Evolutionary conservation across 2,888 invertebrate species (phyloP), one percentile per base, ranked within the genome.

Genomic region (Netelia fuscicornis): DNA sequence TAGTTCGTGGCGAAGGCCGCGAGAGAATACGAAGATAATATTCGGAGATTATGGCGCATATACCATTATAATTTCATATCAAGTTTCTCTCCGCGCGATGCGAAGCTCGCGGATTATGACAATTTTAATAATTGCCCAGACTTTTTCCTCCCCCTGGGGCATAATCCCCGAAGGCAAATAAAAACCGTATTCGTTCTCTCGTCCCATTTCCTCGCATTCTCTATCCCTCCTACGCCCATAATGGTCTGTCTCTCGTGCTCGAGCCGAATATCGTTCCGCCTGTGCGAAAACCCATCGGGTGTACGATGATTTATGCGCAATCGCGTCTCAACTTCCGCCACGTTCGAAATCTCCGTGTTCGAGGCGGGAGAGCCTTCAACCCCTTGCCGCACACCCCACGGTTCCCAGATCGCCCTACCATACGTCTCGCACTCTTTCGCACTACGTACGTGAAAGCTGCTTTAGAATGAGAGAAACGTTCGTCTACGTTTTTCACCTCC

Each of bases 241-340:
- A 62, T 62, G 23, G n/a, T 17, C 20, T 20, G 23, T 68, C 25
- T 30, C 3, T 52, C 1, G 70, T 17, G 67, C 58, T 6, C 17
- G 8, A 70, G 56, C 10, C 8, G 52, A 48, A 60, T 37, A 60
- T 62, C 54, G 48, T 64, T 60, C 52, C 75, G 70, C 37, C 64
- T 37, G 70, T 54, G 70, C 58, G 74, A 74, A 79, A 85, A 75
- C 25, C 76, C 76, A 79, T 72, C 65, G 67, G 37, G 82, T 75
- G 71, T 70, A 58, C 81, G 72, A 88, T 87, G 88, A 89, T 88
- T 87, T 87, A 87, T 87, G 86, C 83, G 81, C 86, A 80, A 85
- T 86, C 85, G 86, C 80, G 84, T 76, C 83, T 77, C 86, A 85
- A 87, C 82, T 84, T 86, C 84, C 84, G 72, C 79, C 81, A 48